These are phyloP conservation scores for Anarhynchus alexandrinus DNA, from an alignment of 2,113 vertebrate species.

Conservation along the genomic window DNA sequence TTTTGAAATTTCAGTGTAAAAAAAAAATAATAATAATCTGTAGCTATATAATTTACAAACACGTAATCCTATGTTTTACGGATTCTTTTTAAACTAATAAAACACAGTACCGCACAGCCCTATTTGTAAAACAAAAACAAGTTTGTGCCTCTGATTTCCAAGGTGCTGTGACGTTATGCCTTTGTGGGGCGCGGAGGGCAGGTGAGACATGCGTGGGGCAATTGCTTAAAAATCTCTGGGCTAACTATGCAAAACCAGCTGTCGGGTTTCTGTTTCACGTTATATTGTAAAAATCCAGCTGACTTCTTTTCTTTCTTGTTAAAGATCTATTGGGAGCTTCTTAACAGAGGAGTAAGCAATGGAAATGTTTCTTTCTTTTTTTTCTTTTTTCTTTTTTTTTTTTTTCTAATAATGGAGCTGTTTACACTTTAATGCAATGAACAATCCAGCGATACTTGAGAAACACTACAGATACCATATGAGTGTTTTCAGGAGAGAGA, in stretches of 20 bases:
- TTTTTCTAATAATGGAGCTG: slow-evolving; percentile 25
- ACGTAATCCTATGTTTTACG: slow-evolving; percentile 27
- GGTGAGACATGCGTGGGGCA: neutral
- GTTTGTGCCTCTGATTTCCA: slow-evolving; percentile 74
- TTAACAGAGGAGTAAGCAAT: slow-evolving; percentile 23
- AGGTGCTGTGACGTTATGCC: slow-evolving; percentile 68
- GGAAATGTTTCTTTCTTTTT: slow-evolving; percentile 26
- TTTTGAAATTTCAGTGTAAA: slow-evolving; percentile 39
- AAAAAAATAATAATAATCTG: neutral
- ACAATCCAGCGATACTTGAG: slow-evolving; percentile 66
- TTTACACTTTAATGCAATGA: slow-evolving; percentile 67
- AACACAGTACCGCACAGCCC: slow-evolving; percentile 67
- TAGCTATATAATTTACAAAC: slow-evolving; percentile 16
- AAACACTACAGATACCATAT: slow-evolving; percentile 39
- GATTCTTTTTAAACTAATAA: slow-evolving; percentile 64
- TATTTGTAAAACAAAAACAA: slow-evolving; percentile 59
- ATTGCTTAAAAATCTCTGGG: slow-evolving; percentile 5
- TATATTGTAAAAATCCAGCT: slow-evolving; percentile 51
- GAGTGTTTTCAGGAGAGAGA: slow-evolving; percentile 56
- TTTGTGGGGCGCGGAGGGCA: slow-evolving; percentile 24
- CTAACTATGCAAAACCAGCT: slow-evolving; percentile 52
- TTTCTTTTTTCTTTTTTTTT: neutral
- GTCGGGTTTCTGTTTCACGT: slow-evolving; percentile 43
- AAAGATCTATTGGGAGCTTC: slow-evolving; percentile 42
- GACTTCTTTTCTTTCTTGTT: slow-evolving; percentile 13